These are phyloP conservation scores for Aulostomus chinensis DNA, from an alignment of 2,797 vertebrate genomes.

Conservation along the genomic window DNA sequence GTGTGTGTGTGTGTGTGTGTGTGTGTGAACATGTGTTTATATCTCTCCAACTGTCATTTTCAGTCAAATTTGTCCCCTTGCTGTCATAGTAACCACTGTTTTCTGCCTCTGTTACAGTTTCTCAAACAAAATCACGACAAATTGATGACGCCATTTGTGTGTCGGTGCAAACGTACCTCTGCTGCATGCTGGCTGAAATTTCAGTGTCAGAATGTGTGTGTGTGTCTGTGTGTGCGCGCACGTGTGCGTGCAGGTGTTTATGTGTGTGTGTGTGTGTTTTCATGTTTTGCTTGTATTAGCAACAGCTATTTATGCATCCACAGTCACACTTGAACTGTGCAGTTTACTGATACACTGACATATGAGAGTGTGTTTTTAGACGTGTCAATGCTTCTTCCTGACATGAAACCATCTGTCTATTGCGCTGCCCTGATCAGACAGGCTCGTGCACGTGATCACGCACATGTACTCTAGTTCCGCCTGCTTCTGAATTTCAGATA, in stretches of 20 bases:
- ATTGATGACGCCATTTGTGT: constrained; percentile 35
- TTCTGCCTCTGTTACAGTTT: constrained; percentile 35
- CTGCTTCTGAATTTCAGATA: constrained; percentile 36
- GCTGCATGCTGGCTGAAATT: not conserved
- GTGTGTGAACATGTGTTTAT: not conserved
- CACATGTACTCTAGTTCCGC: constrained; percentile 20
- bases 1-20: not conserved
- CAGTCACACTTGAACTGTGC: not conserved
- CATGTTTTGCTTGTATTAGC: not conserved
- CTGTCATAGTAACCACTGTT: constrained; percentile 47
- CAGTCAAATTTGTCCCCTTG: constrained; percentile 18
- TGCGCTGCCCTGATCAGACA: constrained; percentile 45
- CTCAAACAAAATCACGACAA: constrained; percentile 39
- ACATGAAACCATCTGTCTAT: constrained; percentile 50
- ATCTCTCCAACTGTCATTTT: constrained; percentile 14
- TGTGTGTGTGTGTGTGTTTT: too few relatives aligned
- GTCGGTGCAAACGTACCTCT: constrained; percentile 16
- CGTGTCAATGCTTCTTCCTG: constrained; percentile 53
- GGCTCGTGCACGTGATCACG: constrained; percentile 24
- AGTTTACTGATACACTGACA: not conserved
- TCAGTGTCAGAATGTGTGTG: not conserved
- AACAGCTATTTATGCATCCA: too few relatives aligned
- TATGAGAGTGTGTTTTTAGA: constrained; percentile 22
- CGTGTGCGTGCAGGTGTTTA: not conserved
- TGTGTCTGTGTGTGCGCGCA: constrained; percentile 5